These are phyloP conservation scores for Cheilosia pagana DNA, from an alignment of 2,888 invertebrate genomes.

Conservation along the genomic window DNA sequence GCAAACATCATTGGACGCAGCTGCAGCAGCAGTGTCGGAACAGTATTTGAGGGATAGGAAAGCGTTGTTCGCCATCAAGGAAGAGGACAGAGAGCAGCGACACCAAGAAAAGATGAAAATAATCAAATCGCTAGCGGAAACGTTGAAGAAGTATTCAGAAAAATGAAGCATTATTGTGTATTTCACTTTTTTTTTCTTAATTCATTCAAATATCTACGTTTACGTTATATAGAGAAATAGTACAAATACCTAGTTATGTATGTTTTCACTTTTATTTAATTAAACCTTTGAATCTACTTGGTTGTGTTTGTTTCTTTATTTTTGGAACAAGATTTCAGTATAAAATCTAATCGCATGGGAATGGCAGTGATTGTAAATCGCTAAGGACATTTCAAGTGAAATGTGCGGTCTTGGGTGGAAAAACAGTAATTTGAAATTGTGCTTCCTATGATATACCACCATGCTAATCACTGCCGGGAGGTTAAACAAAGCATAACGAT, in stretches of 20 bases:
- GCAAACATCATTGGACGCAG: not conserved
- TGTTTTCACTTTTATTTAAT: conserved; percentile 3
- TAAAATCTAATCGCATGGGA: too few relatives aligned
- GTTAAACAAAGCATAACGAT: too few relatives aligned
- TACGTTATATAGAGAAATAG: not conserved
- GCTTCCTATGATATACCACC: too few relatives aligned
- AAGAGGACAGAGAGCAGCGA: not conserved
- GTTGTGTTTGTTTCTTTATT: not conserved
- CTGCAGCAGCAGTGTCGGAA: not conserved
- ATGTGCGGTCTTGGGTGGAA: too few relatives aligned
- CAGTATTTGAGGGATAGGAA: not conserved
- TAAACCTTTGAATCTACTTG: not conserved
- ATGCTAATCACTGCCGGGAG: too few relatives aligned
- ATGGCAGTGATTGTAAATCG: too few relatives aligned
- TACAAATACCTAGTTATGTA: conserved; percentile 2
- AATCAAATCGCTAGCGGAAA: not conserved
- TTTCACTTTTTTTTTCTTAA: not conserved
- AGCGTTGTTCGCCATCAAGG: not conserved
- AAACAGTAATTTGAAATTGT: too few relatives aligned
- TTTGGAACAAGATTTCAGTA: too few relatives aligned
- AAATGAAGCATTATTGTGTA: not conserved
- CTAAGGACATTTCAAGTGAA: too few relatives aligned
- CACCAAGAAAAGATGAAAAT: conserved; percentile 7
- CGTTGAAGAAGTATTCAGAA: not conserved
- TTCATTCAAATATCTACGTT: not conserved